Percentiles rank a stretch among this genome's conserved stretches.
These are phyloP conservation scores for Gymnosoma rotundatum DNA, from an alignment of 2,888 invertebrate species.

Conservation along the genomic window DNA sequence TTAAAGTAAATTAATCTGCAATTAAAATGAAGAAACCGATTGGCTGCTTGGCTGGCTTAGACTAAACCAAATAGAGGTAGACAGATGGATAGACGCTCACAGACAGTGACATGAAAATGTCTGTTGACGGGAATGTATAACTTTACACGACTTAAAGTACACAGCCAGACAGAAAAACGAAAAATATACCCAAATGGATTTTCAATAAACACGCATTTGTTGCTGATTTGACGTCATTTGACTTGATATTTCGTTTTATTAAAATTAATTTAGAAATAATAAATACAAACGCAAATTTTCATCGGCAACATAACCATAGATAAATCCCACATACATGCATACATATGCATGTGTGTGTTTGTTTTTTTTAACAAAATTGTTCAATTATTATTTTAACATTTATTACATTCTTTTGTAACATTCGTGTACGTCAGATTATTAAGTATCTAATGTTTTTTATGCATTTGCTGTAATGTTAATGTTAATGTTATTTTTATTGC, in stretches of 20 bases:
- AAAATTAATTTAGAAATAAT: slow-evolving; percentile 1
- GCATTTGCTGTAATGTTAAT: neutral
- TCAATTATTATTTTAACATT: neutral
- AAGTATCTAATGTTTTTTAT: neutral
- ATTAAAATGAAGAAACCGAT: slow-evolving; percentile 51
- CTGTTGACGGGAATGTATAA: slow-evolving; percentile 3
- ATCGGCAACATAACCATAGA: slow-evolving; percentile 11
- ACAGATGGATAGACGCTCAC: neutral
- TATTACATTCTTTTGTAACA: neutral
- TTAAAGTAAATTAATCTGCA: slow-evolving; percentile 56
- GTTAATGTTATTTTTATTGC: neutral
- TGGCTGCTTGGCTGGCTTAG: slow-evolving; percentile 10
- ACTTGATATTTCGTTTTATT: slow-evolving; percentile 20
- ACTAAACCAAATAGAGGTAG: neutral
- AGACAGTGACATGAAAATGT: slow-evolving; percentile 7
- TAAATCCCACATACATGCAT: slow-evolving; percentile 2
- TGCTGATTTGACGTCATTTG: slow-evolving; percentile 57
- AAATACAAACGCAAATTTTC: neutral
- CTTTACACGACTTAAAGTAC: neutral
- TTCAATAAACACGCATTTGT: slow-evolving; percentile 44
- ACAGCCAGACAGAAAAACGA: neutral
- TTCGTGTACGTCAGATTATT: neutral
- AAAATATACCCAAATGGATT: neutral
- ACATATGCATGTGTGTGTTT: neutral
- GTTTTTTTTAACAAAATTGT: neutral